Conservation (phyloP, 2,113 vertebrate genomes). For the Etheostoma cragini region DNA sequence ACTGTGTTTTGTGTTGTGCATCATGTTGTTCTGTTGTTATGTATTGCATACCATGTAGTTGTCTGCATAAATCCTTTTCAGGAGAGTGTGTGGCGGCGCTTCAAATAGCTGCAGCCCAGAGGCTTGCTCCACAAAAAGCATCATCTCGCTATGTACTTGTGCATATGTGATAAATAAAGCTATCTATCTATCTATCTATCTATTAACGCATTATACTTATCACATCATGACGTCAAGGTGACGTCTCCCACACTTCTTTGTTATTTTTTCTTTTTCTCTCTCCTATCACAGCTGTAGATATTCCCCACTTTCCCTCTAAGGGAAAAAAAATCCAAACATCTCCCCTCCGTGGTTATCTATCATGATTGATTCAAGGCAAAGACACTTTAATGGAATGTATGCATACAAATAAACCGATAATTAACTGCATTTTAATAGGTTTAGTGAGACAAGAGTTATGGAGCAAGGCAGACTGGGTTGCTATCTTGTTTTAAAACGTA, state of each 20-base stretch:
- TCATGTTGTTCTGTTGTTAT: too few species aligned
- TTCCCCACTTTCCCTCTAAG: background rate
- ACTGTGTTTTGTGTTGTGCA: too few species aligned
- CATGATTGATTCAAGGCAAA: slow-evolving; percentile 15
- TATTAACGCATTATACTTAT: slow-evolving; percentile 1
- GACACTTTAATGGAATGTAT: background rate
- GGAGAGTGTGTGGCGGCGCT: too few species aligned
- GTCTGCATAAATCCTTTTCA: too few species aligned
- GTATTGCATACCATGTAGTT: too few species aligned
- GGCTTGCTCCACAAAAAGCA: too few species aligned
- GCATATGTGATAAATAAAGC: too few species aligned
- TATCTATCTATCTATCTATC: too few species aligned
- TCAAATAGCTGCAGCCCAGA: too few species aligned
- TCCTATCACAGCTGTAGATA: background rate
- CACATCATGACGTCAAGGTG: slow-evolving; percentile 3
- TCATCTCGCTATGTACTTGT: too few species aligned
- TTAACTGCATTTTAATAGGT: background rate
- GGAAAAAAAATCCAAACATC: background rate
- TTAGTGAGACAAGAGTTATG: slow-evolving; percentile 12
- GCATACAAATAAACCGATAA: slow-evolving; percentile 36
- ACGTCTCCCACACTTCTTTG: background rate
- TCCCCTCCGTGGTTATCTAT: background rate
- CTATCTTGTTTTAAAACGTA: slow-evolving; percentile 8
- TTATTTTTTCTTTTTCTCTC: background rate
- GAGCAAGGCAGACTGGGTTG: background rate